Evolutionary conservation across 1,140 invertebrate genomes (phyloP).

Genomic region (Neodiprion pinetum): DNA sequence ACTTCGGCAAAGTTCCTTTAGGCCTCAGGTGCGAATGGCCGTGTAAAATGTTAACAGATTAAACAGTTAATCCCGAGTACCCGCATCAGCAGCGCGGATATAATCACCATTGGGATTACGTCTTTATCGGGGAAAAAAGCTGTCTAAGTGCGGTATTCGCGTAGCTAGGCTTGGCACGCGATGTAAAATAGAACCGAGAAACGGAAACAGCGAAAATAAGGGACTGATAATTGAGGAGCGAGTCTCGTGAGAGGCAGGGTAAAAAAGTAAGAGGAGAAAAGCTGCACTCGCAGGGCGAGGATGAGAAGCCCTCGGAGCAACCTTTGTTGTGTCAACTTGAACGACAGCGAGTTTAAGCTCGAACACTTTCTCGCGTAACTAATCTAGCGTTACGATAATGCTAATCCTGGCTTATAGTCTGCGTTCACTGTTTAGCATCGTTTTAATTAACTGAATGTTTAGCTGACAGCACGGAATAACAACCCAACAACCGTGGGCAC

Average conservation of each 20-base stretch:
- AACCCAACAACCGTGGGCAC: background rate
- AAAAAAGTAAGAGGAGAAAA: too few species aligned
- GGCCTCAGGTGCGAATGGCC: too few species aligned
- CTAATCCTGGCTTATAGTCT: background rate
- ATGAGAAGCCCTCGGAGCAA: background rate
- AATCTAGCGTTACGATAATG: background rate
- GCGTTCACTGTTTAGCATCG: constrained; percentile 3
- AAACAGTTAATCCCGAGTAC: too few species aligned
- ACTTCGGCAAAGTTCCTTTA: too few species aligned
- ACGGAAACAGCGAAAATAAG: background rate
- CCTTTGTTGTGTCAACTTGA: background rate
- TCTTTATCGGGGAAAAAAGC: too few species aligned
- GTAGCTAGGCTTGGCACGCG: background rate
- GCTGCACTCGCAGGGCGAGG: background rate
- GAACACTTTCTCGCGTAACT: constrained; percentile 1
- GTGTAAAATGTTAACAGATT: too few species aligned
- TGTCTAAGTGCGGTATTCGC: too few species aligned
- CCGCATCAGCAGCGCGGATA: too few species aligned
- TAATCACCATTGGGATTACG: too few species aligned
- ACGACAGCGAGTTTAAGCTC: background rate
- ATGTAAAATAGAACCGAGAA: background rate
- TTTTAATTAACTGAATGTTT: constrained; percentile 8
- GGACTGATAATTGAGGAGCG: background rate
- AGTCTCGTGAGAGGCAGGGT: too few species aligned
- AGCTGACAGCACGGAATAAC: constrained; percentile 6